Conservation (phyloP, 2,113 vertebrate genomes). For the Pelvicachromis taeniatus region DNA sequence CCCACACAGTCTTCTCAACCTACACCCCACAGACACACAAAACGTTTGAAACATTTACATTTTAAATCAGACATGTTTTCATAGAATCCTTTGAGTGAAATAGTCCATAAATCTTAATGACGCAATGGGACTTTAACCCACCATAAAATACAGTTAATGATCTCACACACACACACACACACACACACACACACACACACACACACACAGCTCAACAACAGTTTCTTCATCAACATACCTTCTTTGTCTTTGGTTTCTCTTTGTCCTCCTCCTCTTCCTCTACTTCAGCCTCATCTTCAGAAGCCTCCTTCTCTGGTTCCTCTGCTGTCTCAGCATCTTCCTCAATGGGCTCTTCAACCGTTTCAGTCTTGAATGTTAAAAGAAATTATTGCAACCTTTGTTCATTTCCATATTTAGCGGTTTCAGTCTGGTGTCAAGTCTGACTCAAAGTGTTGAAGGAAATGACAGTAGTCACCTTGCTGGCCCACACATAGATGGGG, state of each 20-base stretch:
- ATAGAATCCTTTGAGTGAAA: background rate
- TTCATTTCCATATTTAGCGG: background rate
- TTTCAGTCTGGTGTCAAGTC: background rate
- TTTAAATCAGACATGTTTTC: background rate
- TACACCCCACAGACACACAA: constrained; percentile 38
- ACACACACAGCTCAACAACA: background rate
- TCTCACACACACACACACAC: too few relatives aligned
- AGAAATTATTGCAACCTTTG: background rate
- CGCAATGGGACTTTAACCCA: background rate
- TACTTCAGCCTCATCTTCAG: constrained; percentile 92
- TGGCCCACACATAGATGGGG: constrained; percentile 98
- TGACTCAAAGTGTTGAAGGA: background rate
- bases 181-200: too few relatives aligned
- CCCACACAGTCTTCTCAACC: constrained; percentile 99
- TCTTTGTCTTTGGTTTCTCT: constrained; percentile 96
- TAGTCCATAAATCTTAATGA: background rate
- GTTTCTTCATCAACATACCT: constrained; percentile 62
- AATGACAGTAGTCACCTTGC: constrained; percentile 81
- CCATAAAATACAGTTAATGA: background rate
- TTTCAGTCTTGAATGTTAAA: constrained; percentile 84
- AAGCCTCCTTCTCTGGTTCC: constrained; percentile 84
- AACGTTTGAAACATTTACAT: background rate
- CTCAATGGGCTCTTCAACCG: constrained; percentile 92
- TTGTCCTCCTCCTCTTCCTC: constrained; percentile 96
- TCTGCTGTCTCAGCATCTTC: constrained; percentile 84